Conservation (phyloP, 2,888 invertebrate species). For the Drosophila formosana region DNA sequence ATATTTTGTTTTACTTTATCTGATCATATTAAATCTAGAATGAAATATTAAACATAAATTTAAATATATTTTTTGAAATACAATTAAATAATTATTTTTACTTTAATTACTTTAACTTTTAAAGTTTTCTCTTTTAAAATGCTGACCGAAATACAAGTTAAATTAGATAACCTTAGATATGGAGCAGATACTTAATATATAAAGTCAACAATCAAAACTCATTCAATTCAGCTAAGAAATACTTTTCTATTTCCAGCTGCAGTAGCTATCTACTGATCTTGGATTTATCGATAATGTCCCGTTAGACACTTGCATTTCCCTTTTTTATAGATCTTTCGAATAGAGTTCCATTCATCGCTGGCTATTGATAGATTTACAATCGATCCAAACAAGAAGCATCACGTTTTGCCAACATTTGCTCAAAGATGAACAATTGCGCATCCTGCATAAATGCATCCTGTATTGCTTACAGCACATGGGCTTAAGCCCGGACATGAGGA, state of each 20-base stretch:
- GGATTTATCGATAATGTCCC: background rate
- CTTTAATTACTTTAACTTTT: too few species aligned
- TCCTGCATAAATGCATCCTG: slow-evolving; percentile 67
- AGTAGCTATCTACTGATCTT: background rate
- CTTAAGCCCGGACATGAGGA: slow-evolving; percentile 34
- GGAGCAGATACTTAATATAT: too few species aligned
- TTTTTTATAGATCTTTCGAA: background rate
- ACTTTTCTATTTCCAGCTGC: background rate
- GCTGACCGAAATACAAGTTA: too few species aligned
- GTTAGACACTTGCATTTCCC: background rate
- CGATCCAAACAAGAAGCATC: slow-evolving; percentile 18
- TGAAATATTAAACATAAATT: too few species aligned
- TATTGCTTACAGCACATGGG: slow-evolving; percentile 56
- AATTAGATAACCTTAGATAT: too few species aligned
- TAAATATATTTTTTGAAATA: too few species aligned
- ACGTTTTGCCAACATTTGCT: slow-evolving; percentile 69
- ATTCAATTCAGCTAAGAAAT: background rate
- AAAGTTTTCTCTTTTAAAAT: too few species aligned
- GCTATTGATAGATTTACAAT: slow-evolving; percentile 25
- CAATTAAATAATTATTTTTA: too few species aligned
- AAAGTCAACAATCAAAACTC: too few species aligned
- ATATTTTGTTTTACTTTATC: too few species aligned
- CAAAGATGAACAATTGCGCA: slow-evolving; percentile 63
- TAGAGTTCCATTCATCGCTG: background rate
- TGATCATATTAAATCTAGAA: too few species aligned